Conservation (phyloP, 2,797 vertebrate species). For the Glossophaga mutica region DNA sequence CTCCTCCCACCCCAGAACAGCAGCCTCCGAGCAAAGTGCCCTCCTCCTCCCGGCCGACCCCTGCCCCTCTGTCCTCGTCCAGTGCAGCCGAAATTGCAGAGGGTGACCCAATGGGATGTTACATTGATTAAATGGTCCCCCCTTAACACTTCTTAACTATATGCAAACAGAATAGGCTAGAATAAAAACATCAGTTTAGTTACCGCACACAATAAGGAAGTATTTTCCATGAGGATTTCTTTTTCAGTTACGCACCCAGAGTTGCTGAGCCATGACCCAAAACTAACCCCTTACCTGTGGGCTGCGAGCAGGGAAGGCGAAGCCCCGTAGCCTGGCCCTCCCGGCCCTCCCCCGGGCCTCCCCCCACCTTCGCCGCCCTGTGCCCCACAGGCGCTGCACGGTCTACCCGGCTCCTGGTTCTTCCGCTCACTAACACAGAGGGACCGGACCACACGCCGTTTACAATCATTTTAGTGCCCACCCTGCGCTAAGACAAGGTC, state of each 20-base stretch:
- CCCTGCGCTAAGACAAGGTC: background rate
- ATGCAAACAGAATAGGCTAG: background rate
- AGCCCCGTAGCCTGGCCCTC: background rate
- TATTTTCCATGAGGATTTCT: slow-evolving; percentile 5
- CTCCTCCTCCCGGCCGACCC: background rate
- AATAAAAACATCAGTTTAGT: background rate
- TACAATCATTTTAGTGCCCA: background rate
- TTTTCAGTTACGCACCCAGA: background rate
- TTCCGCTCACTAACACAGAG: background rate
- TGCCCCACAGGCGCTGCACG: background rate
- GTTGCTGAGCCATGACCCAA: background rate
- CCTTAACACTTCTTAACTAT: background rate
- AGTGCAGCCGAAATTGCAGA: background rate
- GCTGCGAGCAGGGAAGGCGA: background rate
- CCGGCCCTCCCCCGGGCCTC: background rate
- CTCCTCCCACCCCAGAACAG: background rate
- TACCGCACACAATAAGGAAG: background rate
- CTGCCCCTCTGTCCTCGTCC: background rate
- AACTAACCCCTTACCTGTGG: background rate
- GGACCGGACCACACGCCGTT: background rate
- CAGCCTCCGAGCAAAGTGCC: background rate
- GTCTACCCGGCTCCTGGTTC: background rate
- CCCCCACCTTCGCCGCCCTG: background rate
- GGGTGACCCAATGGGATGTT: background rate
- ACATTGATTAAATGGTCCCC: background rate